Percentiles rank a stretch among this genome's conserved stretches.
These are phyloP conservation scores for Herminia tarsipennalis DNA, from an alignment of 2,888 invertebrate species.

Conservation along the genomic window DNA sequence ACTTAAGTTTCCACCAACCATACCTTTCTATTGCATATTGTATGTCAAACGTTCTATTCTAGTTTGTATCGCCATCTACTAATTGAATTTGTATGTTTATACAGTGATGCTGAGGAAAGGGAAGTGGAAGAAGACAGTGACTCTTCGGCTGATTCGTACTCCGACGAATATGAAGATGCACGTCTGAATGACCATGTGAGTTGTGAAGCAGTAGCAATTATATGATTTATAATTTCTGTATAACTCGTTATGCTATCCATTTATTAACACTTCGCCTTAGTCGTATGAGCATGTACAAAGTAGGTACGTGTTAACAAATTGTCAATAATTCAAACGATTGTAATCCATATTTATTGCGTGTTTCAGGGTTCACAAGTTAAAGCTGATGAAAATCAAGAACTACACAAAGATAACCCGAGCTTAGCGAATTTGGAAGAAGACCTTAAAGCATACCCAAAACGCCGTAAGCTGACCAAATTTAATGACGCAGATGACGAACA, in stretches of 20 bases:
- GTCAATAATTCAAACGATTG: no score
- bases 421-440: constrained; percentile 29
- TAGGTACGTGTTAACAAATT: no score
- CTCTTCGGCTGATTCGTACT: constrained; percentile 43
- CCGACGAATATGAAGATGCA: constrained; percentile 43
- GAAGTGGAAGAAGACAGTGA: constrained; percentile 60
- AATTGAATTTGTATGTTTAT: background rate
- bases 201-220: no score
- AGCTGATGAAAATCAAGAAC: constrained; percentile 37
- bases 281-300: no score
- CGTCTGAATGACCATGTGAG: constrained; percentile 44
- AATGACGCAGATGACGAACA: constrained; percentile 47
- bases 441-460: constrained; percentile 29
- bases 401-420: constrained; percentile 41
- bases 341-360: no score
- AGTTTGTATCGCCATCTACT: background rate
- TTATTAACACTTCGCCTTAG: no score
- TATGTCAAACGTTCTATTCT: no score
- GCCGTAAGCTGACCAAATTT: constrained; percentile 41
- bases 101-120: constrained; percentile 55
- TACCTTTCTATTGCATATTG: no score
- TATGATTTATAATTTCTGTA: no score
- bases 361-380: constrained; percentile 53
- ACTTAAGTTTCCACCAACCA: no score
- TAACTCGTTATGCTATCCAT: no score